Conservation (phyloP, 2,113 vertebrate genomes). For the Phalacrocorax pelagicus region DNA sequence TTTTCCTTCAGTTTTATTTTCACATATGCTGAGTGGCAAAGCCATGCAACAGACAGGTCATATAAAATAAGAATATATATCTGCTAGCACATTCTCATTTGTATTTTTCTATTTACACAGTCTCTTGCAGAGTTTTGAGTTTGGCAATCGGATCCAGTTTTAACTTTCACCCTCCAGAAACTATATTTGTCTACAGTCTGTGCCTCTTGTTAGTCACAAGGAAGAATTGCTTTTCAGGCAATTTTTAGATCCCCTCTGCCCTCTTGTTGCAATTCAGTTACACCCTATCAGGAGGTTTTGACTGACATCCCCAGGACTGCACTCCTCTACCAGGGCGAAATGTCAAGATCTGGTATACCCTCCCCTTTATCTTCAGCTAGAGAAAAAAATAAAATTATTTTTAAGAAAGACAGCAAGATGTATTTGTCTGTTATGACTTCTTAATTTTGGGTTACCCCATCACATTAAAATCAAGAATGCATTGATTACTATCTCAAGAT, state of each 20-base stretch:
- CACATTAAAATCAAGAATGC: neutral
- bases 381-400: neutral
- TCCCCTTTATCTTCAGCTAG: neutral
- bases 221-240: constrained; percentile 27
- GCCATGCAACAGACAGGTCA: neutral
- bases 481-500: neutral
- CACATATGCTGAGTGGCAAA: neutral
- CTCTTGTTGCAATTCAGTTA: neutral
- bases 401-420: neutral
- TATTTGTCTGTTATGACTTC: neutral
- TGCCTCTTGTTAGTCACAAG: neutral
- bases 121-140: neutral
- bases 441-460: neutral
- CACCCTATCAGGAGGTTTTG: neutral
- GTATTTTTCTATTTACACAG: neutral
- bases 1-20: neutral
- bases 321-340: neutral
- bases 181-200: neutral
- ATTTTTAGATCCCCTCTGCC: constrained; percentile 2
- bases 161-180: neutral
- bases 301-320: neutral
- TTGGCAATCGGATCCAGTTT: neutral
- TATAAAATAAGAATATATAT: neutral
- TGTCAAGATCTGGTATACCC: neutral
- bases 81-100: neutral